These are phyloP conservation scores for Amblyopsis rosae DNA, from an alignment of 2,113 vertebrate species.

Conservation along the genomic window DNA sequence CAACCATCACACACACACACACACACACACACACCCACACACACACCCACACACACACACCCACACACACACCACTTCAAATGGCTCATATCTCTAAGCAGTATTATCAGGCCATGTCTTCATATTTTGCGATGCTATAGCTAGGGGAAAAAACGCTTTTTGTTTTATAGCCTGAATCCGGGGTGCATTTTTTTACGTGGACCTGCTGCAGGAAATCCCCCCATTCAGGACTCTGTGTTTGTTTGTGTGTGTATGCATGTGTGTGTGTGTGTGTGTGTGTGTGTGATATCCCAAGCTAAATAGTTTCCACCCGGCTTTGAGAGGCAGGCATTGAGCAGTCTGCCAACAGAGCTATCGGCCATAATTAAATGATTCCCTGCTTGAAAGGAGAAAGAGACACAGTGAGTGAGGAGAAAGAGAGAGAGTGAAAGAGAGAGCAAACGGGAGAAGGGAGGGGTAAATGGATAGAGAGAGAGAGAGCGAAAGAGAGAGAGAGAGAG, in stretches of 20 bases:
- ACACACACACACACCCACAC: constrained; percentile 8
- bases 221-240: constrained; percentile 52
- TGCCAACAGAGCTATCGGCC: constrained; percentile 78
- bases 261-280: constrained; percentile 34
- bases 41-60: constrained; percentile 18
- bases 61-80: constrained; percentile 22
- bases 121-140: constrained; percentile 17
- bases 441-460: constrained; percentile 18
- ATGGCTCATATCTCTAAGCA: constrained; percentile 23
- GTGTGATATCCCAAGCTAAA: constrained; percentile 73
- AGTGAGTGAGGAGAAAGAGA: constrained; percentile 35
- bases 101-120: constrained; percentile 27
- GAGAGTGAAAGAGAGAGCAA: constrained; percentile 32
- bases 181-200: constrained; percentile 67
- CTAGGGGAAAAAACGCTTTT: constrained; percentile 25
- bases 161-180: constrained; percentile 59
- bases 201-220: constrained; percentile 74
- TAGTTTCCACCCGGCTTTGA: constrained; percentile 80
- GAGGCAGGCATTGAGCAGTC: constrained; percentile 82
- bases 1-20: constrained; percentile 19
- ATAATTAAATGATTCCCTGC: constrained; percentile 79
- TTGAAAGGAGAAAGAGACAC: constrained; percentile 76
- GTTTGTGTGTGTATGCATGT: constrained; percentile 28
- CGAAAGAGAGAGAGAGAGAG: constrained; percentile 50
- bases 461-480: constrained; percentile 32